Evolutionary conservation across 2,888 invertebrate genomes (phyloP).

Genomic region (Hymenopus coronatus): DNA sequence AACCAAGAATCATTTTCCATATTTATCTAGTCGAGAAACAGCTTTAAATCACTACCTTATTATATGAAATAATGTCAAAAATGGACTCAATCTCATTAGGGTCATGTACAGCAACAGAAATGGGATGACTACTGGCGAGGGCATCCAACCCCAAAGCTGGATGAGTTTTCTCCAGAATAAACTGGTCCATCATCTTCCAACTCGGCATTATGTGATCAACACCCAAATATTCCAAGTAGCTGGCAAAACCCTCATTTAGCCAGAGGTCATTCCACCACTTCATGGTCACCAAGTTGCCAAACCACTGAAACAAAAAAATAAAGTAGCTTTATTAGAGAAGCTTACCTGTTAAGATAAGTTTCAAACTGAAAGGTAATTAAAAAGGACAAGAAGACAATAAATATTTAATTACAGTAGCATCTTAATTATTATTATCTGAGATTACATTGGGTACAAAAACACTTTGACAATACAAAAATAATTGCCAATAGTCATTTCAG

Average conservation of each 20-base stretch:
- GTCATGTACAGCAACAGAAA: conserved; percentile 65
- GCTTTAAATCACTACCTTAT: conserved; percentile 52
- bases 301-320: conserved; percentile 58
- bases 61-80: conserved; percentile 73
- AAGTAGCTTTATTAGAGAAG: no score
- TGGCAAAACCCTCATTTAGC: conserved; percentile 87
- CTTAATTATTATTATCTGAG: no score
- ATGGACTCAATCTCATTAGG: conserved; percentile 69
- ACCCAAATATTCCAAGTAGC: conserved; percentile 75
- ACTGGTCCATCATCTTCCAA: conserved; percentile 70
- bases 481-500: no score
- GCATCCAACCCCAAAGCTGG: conserved; percentile 67
- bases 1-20: no score
- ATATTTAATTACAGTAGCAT: no score
- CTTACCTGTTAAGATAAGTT: no score
- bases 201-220: conserved; percentile 60
- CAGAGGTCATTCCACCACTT: conserved; percentile 93
- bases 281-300: conserved; percentile 89
- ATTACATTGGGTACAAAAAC: no score
- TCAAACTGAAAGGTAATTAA: no score
- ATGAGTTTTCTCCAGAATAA: conserved; percentile 65
- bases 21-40: no score
- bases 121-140: conserved; percentile 67
- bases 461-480: no score
- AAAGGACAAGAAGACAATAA: no score